Conservation (phyloP, 2,888 invertebrate genomes). For the Dromius quadrimaculatus region DNA sequence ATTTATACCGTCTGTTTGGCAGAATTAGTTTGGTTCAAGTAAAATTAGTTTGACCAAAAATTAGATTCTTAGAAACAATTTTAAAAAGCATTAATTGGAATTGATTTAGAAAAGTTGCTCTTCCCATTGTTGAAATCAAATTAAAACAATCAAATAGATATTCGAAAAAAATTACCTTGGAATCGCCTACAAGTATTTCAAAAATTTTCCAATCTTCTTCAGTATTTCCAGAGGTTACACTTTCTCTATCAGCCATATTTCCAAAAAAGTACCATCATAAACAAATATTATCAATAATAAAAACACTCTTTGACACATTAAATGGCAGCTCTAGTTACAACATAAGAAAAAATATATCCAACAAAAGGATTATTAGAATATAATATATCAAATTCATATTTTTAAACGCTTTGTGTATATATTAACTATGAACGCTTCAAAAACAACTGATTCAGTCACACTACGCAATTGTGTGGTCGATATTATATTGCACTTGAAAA, state of each 20-base stretch:
- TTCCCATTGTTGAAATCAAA: neutral
- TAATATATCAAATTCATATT: neutral
- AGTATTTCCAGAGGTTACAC: conserved; percentile 65
- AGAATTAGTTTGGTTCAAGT: too few species aligned
- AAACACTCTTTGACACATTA: conserved; percentile 24
- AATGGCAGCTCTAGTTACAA: conserved; percentile 21
- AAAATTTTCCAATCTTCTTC: conserved; percentile 82
- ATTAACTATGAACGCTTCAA: conserved; percentile 11
- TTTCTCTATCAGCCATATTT: conserved; percentile 58
- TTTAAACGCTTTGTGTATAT: neutral
- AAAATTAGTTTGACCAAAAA: too few species aligned
- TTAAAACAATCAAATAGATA: too few species aligned
- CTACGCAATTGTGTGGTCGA: conserved; percentile 49
- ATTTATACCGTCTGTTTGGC: too few species aligned
- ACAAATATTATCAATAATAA: neutral
- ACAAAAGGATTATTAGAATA: neutral
- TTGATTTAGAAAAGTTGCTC: neutral
- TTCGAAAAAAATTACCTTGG: conserved; percentile 69
- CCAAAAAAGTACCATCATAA: conserved; percentile 26
- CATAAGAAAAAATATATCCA: neutral
- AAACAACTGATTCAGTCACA: conserved; percentile 32
- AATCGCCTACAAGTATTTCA: conserved; percentile 75
- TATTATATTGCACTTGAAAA: conserved; percentile 48
- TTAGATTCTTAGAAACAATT: too few species aligned
- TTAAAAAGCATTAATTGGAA: neutral